Evolutionary conservation across 2,113 vertebrate genomes (phyloP).

Genomic region (Cyprinus carpio): DNA sequence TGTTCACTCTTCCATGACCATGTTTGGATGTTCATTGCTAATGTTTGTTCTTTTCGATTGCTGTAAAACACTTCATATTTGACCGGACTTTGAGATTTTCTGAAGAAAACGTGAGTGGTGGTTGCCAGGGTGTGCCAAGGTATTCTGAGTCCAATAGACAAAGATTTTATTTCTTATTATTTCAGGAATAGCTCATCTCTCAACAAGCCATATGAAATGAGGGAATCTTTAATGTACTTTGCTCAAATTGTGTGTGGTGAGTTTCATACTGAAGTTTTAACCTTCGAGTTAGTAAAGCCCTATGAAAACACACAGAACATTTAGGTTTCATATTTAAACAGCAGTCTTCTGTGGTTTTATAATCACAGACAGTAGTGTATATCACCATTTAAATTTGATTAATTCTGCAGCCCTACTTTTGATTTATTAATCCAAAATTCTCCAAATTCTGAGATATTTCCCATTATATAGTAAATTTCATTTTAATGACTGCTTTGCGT

Average conservation of each 20-base stretch:
- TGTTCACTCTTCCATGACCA: conserved; percentile 31
- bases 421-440: too few relatives aligned
- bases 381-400: not conserved
- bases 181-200: not conserved
- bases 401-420: too few relatives aligned
- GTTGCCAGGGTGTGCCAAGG: not conserved
- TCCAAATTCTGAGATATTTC: too few relatives aligned
- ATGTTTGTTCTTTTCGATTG: conserved; percentile 5
- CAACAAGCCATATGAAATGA: not conserved
- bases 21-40: conserved; percentile 27
- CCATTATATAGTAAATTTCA: too few relatives aligned
- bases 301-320: not conserved
- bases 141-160: not conserved
- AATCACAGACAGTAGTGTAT: not conserved
- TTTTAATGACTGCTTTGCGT: too few relatives aligned
- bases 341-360: not conserved
- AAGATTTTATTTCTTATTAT: not conserved
- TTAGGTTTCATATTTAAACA: not conserved
- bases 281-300: too few relatives aligned
- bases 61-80: conserved; percentile 11
- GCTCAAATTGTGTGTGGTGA: not conserved
- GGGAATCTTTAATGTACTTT: not conserved
- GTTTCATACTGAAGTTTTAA: too few relatives aligned
- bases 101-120: not conserved
- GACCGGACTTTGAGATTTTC: not conserved